Evolutionary conservation across 2,888 invertebrate genomes (phyloP), one percentile per base, ranked within the genome.

Genomic region (Eueremaeus valkanovi): DNA sequence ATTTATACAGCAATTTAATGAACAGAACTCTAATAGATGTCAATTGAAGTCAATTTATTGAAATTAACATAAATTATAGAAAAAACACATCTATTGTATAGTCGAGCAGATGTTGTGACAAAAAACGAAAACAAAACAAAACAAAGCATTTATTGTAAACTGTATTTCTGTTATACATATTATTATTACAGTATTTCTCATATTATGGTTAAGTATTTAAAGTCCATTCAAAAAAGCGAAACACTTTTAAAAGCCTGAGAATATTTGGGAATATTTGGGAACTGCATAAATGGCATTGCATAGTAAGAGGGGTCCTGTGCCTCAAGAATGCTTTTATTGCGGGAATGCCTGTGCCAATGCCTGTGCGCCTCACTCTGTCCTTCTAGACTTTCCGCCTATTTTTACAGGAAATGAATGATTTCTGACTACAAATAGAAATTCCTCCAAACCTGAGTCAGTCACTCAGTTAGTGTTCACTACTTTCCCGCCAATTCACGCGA

Each of bases 361-460:
- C 11, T 5, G 29, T 61, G 8, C 61, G 21, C 61, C 27, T 5
- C 55, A 29, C 21, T 3, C 29, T 27, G 61, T 11, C 61, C 61
- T 31, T 55, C 51, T 2, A 61, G 61, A 61, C 61, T 31, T 61
- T 31, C 27, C 61, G 61, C 61, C 31, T 61, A 9, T 61, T 61
- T 61, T 31, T 31, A 21, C 61, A 61, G 61, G 61, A 61, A 61
- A 61, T 61, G 29, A 31, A 6, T 51, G n/a, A 51, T 61, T 61
- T 61, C 16, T 31, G 61, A 61, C 3, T 49, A 49, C 3, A 49
- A n/a, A 61, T 11, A 61, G 61, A 61, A 61, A 61, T 61, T 61
- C 61, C 61, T 61, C 16, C 8, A 51, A 51, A 16, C 2, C 8
- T 29, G 13, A 13, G 11, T 11, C 3, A 49, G 49, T 49, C 21